phyloP scores from a whole-genome alignment of 1,140 invertebrate species.

The Adoxophyes honmai region DNA sequence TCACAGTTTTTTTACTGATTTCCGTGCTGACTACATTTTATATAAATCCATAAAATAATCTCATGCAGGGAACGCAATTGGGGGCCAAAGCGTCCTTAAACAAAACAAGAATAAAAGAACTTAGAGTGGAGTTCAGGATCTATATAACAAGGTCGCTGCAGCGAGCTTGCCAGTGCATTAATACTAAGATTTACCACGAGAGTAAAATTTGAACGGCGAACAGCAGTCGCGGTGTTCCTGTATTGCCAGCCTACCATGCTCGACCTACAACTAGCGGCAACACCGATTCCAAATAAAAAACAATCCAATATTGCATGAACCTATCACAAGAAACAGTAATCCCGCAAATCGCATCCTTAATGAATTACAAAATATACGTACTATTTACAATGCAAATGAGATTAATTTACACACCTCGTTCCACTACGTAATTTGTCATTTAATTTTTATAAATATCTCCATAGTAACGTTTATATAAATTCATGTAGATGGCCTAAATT shows the following conservation, averaged over 20 bases:
- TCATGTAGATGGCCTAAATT: conserved; percentile 64
- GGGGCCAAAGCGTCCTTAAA: background rate
- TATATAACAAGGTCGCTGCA: background rate
- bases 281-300: conserved; percentile 37
- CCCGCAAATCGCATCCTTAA: conserved; percentile 37
- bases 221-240: conserved; percentile 43
- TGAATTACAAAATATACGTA: conserved; percentile 46
- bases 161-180: conserved; percentile 20
- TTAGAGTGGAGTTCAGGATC: no score
- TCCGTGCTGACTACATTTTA: conserved; percentile 3
- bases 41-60: conserved; percentile 5
- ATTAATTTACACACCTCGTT: conserved; percentile 57
- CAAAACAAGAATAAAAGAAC: no score
- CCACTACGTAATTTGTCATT: conserved; percentile 71
- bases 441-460: conserved; percentile 65
- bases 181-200: conserved; percentile 39
- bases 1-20: background rate
- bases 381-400: conserved; percentile 71
- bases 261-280: conserved; percentile 49
- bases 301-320: conserved; percentile 55
- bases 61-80: conserved; percentile 5
- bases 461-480: conserved; percentile 63
- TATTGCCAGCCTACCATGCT: conserved; percentile 21
- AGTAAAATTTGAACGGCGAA: background rate
- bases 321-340: conserved; percentile 57